Conservation (phyloP, 1,140 invertebrate genomes). For the Cylas formicarius region DNA sequence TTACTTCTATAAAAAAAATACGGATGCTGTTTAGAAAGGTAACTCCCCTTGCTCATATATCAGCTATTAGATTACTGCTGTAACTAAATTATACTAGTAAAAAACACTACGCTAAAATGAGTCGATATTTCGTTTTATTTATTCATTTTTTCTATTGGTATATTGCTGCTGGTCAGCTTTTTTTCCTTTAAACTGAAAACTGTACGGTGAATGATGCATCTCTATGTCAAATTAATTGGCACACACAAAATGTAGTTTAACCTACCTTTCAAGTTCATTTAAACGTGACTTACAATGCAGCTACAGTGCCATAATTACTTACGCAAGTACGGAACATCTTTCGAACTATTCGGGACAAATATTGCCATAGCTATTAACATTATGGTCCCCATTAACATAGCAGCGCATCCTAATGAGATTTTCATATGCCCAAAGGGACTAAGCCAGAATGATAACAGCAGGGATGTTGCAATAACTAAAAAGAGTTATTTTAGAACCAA, state of each 20-base stretch:
- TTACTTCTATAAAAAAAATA: neutral
- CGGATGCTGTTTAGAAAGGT: neutral
- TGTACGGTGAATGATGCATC: neutral
- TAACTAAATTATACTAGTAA: slow-evolving; percentile 4
- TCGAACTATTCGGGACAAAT: slow-evolving; percentile 29
- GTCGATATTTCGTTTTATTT: neutral
- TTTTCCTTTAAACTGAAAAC: neutral
- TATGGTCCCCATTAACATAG: slow-evolving; percentile 29
- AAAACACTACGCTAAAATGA: no score
- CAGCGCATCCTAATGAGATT: slow-evolving; percentile 30
- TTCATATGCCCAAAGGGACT: slow-evolving; percentile 31
- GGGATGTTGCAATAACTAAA: slow-evolving; percentile 31
- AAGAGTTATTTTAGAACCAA: slow-evolving; percentile 12
- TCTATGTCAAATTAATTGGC: no score
- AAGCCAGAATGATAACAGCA: slow-evolving; percentile 35
- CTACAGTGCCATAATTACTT: slow-evolving; percentile 18
- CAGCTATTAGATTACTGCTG: neutral
- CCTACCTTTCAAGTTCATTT: no score
- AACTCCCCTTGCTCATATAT: no score
- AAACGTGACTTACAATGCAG: slow-evolving; percentile 4
- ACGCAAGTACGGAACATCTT: slow-evolving; percentile 33
- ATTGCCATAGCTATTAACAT: slow-evolving; percentile 28
- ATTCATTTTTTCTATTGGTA: no score
- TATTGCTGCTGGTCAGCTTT: no score
- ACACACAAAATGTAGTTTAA: no score